Conservation (phyloP, 2,113 vertebrate species). For the Mellivora capensis region DNA sequence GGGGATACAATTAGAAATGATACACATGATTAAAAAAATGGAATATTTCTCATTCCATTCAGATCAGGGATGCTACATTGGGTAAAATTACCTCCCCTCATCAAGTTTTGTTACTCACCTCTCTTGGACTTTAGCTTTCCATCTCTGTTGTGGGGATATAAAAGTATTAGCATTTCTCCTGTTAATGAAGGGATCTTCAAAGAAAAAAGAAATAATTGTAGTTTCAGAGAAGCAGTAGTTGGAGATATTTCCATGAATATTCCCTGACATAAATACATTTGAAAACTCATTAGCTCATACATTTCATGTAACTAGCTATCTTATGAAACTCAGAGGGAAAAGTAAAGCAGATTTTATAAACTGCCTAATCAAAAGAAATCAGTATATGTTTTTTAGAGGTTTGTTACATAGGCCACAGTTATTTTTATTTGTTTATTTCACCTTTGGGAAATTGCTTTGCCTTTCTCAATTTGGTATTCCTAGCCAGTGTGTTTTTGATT, state of each 20-base stretch:
- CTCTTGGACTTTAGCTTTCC: constrained; percentile 72
- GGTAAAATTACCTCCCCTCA: not conserved
- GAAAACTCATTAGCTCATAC: not conserved
- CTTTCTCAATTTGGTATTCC: not conserved
- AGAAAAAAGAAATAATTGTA: constrained; percentile 9
- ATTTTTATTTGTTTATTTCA: not conserved
- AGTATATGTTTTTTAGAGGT: not conserved
- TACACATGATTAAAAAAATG: not conserved
- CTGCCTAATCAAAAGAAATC: not conserved
- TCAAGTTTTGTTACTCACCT: constrained; percentile 70
- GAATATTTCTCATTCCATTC: not conserved
- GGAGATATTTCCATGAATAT: not conserved
- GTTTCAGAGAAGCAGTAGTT: not conserved
- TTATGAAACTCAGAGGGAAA: not conserved
- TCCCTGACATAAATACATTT: not conserved
- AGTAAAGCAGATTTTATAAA: not conserved
- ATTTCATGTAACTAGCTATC: not conserved
- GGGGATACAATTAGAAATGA: not conserved
- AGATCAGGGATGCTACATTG: not conserved
- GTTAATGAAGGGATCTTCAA: constrained; percentile 82
- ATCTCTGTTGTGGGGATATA: constrained; percentile 73
- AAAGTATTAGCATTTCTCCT: constrained; percentile 82
- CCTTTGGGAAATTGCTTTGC: not conserved
- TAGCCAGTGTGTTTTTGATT: not conserved
- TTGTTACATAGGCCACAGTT: not conserved